Conservation (phyloP, 2,797 vertebrate genomes). For the Tadarida brasiliensis region DNA sequence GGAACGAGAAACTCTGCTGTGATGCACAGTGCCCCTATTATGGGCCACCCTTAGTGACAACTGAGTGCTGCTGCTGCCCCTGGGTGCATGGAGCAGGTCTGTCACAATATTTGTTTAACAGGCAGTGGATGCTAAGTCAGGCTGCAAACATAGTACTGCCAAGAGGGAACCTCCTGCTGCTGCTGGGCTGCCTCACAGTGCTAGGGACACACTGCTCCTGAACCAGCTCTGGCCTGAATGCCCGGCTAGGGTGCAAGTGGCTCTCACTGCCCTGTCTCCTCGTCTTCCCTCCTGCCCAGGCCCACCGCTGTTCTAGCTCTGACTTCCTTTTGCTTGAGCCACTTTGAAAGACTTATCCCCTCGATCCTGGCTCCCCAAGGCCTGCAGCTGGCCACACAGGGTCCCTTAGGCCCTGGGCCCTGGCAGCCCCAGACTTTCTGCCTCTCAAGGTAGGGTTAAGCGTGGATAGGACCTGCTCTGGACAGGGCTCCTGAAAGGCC, state of each 20-base stretch:
- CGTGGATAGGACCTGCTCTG: not conserved
- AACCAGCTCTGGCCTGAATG: not conserved
- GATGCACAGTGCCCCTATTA: slow-evolving; percentile 83
- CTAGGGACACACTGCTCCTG: not conserved
- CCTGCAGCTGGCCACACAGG: not conserved
- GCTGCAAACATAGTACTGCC: slow-evolving; percentile 84
- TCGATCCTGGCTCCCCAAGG: fast-evolving
- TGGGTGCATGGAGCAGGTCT: slow-evolving; percentile 84
- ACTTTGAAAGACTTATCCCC: not conserved
- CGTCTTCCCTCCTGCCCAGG: not conserved
- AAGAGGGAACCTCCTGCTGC: slow-evolving; percentile 77
- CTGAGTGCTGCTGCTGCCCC: slow-evolving; percentile 84
- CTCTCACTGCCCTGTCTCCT: not conserved
- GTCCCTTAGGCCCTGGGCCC: not conserved
- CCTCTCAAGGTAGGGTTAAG: not conserved
- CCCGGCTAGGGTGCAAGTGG: fast-evolving
- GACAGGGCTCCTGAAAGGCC: not conserved
- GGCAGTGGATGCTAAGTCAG: slow-evolving; percentile 84
- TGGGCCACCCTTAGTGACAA: slow-evolving; percentile 86
- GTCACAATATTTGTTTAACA: slow-evolving; percentile 88
- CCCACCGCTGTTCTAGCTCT: not conserved
- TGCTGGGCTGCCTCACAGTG: slow-evolving; percentile 70
- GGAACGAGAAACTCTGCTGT: slow-evolving; percentile 84
- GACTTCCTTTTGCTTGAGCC: not conserved
- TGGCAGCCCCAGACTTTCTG: not conserved